These are phyloP conservation scores for Xiphophorus birchmanni DNA, from an alignment of 2,797 vertebrate species.

Conservation along the genomic window DNA sequence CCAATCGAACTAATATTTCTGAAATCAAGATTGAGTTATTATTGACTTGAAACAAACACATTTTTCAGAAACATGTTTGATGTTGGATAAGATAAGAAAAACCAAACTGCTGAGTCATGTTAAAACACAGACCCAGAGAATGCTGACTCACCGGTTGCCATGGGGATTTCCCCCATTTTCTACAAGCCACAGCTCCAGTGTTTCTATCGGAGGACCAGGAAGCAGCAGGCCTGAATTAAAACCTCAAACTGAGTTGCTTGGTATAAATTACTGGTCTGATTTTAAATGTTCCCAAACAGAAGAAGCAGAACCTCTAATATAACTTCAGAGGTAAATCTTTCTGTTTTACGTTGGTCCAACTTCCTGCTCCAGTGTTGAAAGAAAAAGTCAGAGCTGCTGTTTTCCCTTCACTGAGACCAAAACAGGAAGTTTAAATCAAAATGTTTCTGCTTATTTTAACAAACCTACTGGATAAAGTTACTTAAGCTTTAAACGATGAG, in stretches of 20 bases:
- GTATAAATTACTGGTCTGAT: background rate
- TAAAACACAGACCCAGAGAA: background rate
- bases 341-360: background rate
- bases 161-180: background rate
- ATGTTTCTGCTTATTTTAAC: background rate
- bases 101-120: background rate
- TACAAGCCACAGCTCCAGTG: background rate
- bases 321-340: too few relatives aligned
- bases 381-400: background rate
- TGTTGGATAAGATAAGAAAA: background rate
- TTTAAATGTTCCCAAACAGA: background rate
- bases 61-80: background rate
- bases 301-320: background rate
- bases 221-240: background rate
- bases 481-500: background rate
- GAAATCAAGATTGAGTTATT: too few relatives aligned
- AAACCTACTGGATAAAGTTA: background rate
- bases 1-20: too few relatives aligned
- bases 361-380: background rate
- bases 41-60: background rate
- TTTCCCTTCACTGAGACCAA: background rate
- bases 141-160: background rate
- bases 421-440: background rate
- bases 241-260: background rate
- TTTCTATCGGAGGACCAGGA: background rate